Evolutionary conservation across 2,888 invertebrate genomes (phyloP), one percentile per base, ranked within the genome.

Genomic region (Macrosiphum euphorbiae): DNA sequence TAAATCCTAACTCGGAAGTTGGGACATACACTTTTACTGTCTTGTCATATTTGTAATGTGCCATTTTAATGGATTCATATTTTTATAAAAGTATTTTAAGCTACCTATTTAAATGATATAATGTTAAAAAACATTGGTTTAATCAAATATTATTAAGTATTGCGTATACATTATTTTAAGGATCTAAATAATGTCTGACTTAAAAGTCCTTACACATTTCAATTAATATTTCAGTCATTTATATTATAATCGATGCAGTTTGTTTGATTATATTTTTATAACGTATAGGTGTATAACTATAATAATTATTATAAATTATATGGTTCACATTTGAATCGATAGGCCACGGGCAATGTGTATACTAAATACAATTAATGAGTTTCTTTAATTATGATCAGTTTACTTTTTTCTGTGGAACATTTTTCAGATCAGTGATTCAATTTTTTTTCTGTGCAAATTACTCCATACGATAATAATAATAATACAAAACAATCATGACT

Each of bases 1-100:
- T 87, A 26, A 92, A 67, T 92, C 24, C 50, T 28, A 87, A 87
- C 47, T 92, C 16, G 35, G 8, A n/a, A 84, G 35, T 78, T 28
- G 41, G 3, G 2, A 55, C 55, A 44, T 85, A 55, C 4, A 84
- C 7, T 91, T 92, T 47, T 28, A 67, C 16, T 35, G 3, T 35
- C 28, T 87, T 11, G 47, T 47, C 28, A 47, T 61, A 0, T 35
- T n/a, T 90, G 11, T 8, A 52, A 11, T 24, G 7, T 52, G 35
- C 26, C 7, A 26, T 35, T 78, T 90, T 78, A 90, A 78, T 50
- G 47, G 24, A 67, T 50, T 50, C 24, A 35, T 24, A 50, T n/a
- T n/a, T n/a, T n/a, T 2, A 67, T 2, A 67, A n/a, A 67, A 13
- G 3, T n/a, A 67, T n/a, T 67, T 16, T 67, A 67, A 16, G 5